These are phyloP conservation scores for Plectropomus leopardus DNA, from an alignment of 2,113 vertebrate species.

Conservation along the genomic window DNA sequence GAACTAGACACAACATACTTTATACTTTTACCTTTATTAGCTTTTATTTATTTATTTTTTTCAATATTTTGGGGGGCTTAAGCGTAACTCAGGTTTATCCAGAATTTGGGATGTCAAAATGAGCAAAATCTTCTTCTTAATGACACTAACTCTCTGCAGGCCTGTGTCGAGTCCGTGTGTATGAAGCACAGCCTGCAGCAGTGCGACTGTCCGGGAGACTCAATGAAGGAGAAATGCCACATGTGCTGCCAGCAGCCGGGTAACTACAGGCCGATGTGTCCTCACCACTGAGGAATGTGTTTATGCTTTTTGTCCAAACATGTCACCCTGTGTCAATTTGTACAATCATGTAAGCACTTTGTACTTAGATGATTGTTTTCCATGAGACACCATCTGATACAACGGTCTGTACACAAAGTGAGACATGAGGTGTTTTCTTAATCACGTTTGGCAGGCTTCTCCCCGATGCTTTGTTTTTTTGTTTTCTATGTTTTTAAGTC, in stretches of 20 bases:
- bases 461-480: neutral
- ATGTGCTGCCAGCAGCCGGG: slow-evolving; percentile 87
- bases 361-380: slow-evolving; percentile 39
- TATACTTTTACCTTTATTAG: neutral
- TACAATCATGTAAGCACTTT: too few relatives aligned
- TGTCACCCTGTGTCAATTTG: slow-evolving; percentile 48
- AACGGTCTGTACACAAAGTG: neutral
- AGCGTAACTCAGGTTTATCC: too few relatives aligned
- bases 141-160: slow-evolving; percentile 66
- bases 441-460: too few relatives aligned
- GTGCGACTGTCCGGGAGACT: slow-evolving; percentile 80
- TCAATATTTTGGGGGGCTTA: too few relatives aligned
- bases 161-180: slow-evolving; percentile 81
- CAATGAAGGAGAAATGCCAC: slow-evolving; percentile 80
- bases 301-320: slow-evolving; percentile 44
- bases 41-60: too few relatives aligned
- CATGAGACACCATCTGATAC: neutral
- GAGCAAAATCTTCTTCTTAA: neutral
- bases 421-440: neutral
- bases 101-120: neutral
- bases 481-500: neutral
- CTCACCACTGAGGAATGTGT: slow-evolving; percentile 57
- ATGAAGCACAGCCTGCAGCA: slow-evolving; percentile 79
- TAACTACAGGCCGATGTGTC: slow-evolving; percentile 51
- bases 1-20: neutral